Evolutionary conservation across 2,888 invertebrate species (phyloP).

Genomic region (Leptinotarsa tumamoca): DNA sequence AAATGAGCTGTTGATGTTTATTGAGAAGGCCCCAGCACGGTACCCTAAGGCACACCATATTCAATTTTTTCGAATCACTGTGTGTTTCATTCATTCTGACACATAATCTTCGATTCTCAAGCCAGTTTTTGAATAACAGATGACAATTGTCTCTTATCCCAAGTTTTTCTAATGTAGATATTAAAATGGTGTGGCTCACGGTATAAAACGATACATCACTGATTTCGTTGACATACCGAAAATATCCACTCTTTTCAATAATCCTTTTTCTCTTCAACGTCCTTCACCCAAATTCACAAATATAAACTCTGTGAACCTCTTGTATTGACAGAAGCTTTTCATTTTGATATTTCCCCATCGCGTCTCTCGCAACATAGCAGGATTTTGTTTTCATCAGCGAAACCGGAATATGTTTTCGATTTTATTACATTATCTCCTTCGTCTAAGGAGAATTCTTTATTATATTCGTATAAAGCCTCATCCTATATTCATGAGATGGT

Average conservation of each 20-base stretch:
- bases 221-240: too few relatives aligned
- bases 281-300: neutral
- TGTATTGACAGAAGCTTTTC: neutral
- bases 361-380: neutral
- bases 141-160: too few relatives aligned
- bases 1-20: too few relatives aligned
- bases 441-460: conserved; percentile 32
- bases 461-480: conserved; percentile 38
- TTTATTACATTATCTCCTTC: conserved; percentile 34
- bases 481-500: conserved; percentile 39
- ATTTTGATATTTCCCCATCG: neutral
- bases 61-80: too few relatives aligned
- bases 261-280: neutral
- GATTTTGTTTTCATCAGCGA: conserved; percentile 31
- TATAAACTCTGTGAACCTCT: neutral
- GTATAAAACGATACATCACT: too few relatives aligned
- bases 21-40: too few relatives aligned
- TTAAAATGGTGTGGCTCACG: too few relatives aligned
- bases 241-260: neutral
- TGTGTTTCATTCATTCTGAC: too few relatives aligned
- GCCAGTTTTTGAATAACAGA: too few relatives aligned
- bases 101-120: too few relatives aligned
- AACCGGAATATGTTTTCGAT: conserved; percentile 31
- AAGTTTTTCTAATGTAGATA: too few relatives aligned
- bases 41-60: too few relatives aligned